Percentiles rank a stretch among this genome's conserved stretches.
Evolutionary conservation across 2,113 vertebrate genomes (phyloP).

Genomic region (Zingel zingel): DNA sequence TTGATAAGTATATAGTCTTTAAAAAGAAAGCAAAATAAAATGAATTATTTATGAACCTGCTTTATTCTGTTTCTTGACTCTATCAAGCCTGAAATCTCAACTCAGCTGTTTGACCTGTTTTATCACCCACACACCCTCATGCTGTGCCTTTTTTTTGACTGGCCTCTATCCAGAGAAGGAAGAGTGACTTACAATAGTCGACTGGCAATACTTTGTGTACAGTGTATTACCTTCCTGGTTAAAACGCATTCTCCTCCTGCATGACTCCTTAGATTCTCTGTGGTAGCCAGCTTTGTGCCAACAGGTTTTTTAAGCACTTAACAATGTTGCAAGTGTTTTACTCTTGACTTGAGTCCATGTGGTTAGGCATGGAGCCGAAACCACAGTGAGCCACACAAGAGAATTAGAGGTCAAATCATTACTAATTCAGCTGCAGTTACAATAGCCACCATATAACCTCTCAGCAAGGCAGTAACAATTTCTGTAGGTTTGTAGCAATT

Average conservation of each 20-base stretch:
- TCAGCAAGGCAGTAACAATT: not conserved
- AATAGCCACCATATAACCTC: constrained; percentile 4
- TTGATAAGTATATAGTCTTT: constrained; percentile 89
- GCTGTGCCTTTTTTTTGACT: constrained; percentile 80
- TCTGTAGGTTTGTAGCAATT: constrained; percentile 9
- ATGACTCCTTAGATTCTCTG: constrained; percentile 24
- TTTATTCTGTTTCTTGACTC: constrained; percentile 64
- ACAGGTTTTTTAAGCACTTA: constrained; percentile 42
- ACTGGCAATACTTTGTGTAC: constrained; percentile 57
- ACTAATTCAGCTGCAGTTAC: not conserved
- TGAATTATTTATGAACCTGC: constrained; percentile 94
- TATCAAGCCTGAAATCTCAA: constrained; percentile 65
- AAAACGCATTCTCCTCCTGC: constrained; percentile 42
- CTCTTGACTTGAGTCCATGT: constrained; percentile 51
- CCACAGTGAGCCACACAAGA: constrained; percentile 19
- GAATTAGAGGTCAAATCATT: constrained; percentile 45
- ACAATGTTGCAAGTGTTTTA: constrained; percentile 59
- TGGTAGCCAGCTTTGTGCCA: constrained; percentile 34
- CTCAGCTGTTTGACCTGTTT: constrained; percentile 84
- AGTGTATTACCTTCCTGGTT: constrained; percentile 73
- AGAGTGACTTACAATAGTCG: constrained; percentile 68
- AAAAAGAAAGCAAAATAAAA: constrained; percentile 91
- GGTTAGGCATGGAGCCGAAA: constrained; percentile 41
- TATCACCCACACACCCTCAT: constrained; percentile 83
- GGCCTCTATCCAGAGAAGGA: constrained; percentile 81